These are phyloP conservation scores for Sprattus sprattus DNA, from an alignment of 2,113 vertebrate genomes.

Conservation along the genomic window DNA sequence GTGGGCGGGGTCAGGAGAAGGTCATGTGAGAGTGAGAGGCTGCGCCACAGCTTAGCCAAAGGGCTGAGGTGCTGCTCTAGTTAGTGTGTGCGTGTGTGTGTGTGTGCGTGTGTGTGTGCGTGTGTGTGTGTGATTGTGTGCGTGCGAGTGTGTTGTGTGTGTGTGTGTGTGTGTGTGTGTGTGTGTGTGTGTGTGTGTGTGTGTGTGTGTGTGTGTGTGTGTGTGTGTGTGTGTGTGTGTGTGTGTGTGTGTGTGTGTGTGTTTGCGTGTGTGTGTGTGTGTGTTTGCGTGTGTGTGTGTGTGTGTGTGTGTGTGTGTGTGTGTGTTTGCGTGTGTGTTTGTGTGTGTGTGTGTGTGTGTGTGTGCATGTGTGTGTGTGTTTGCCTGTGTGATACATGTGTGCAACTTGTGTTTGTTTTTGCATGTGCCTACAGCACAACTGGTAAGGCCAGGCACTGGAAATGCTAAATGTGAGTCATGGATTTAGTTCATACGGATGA, in stretches of 20 bases:
- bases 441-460: not conserved
- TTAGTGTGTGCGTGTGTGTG: not conserved
- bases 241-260: not conserved
- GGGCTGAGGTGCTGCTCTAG: slow-evolving; percentile 3
- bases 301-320: not conserved
- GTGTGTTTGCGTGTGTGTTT: not conserved
- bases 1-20: slow-evolving; percentile 2
- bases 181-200: not conserved
- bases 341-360: not conserved
- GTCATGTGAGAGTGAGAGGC: not conserved
- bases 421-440: not conserved
- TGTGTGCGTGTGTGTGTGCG: not conserved
- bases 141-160: too few species aligned
- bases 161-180: not conserved
- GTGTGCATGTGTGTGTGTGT: too few species aligned
- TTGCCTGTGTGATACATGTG: too few species aligned
- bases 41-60: not conserved
- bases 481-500: not conserved
- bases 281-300: not conserved
- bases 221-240: not conserved
- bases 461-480: not conserved
- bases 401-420: not conserved
- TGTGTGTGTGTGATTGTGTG: not conserved
- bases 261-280: not conserved
- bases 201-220: not conserved